phyloP scores from a whole-genome alignment of 2,888 invertebrate genomes.

The Taphrorychus bicolor region DNA sequence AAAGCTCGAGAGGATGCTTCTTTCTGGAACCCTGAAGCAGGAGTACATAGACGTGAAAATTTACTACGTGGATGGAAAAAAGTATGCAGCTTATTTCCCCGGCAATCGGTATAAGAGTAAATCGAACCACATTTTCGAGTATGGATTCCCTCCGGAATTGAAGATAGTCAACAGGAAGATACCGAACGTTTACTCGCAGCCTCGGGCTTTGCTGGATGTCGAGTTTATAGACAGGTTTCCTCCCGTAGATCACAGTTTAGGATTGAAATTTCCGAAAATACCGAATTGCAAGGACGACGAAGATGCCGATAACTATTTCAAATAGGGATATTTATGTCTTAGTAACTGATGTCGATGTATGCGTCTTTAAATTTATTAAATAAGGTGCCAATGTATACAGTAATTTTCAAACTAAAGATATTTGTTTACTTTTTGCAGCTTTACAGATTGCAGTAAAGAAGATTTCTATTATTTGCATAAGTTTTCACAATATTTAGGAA shows the following conservation, averaged over 20 bases:
- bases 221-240: conserved; percentile 52
- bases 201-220: conserved; percentile 50
- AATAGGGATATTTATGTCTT: no score
- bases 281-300: no score
- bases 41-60: conserved; percentile 60
- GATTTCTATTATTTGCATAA: no score
- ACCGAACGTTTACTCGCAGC: conserved; percentile 46
- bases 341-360: no score
- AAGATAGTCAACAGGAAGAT: conserved; percentile 53
- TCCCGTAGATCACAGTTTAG: conserved; percentile 40
- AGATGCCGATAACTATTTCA: no score
- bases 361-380: no score
- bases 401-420: no score
- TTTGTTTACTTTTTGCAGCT: no score
- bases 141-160: conserved; percentile 55
- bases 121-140: conserved; percentile 65
- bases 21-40: conserved; percentile 57
- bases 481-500: no score
- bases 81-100: conserved; percentile 59
- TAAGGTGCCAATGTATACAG: no score
- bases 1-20: conserved; percentile 58
- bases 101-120: conserved; percentile 62
- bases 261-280: no score
- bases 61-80: conserved; percentile 56
- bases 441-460: no score